These are phyloP conservation scores for Tigriopus californicus DNA, from an alignment of 2,888 invertebrate genomes.

Conservation along the genomic window DNA sequence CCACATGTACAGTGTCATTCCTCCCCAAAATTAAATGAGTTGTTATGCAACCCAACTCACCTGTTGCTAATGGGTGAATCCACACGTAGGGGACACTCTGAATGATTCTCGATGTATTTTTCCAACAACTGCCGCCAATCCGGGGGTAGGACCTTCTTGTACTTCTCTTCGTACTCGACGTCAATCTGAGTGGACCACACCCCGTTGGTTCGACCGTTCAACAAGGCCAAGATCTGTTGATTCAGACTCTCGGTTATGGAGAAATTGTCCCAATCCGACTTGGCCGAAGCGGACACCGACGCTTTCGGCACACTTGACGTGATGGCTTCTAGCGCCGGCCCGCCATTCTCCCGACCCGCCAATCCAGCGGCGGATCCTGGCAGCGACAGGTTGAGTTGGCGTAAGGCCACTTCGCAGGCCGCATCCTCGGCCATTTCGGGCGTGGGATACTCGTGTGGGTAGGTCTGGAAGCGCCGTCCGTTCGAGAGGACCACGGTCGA, in stretches of 20 bases:
- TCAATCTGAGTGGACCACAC: constrained; percentile 40
- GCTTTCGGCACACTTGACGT: background rate
- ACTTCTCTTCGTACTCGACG: constrained; percentile 37
- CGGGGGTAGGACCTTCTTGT: constrained; percentile 43
- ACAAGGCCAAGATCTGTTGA: background rate
- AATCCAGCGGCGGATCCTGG: no score
- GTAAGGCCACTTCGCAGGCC: background rate
- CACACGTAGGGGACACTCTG: no score
- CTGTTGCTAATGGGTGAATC: no score
- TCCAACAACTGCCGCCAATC: constrained; percentile 36
- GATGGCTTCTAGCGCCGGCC: background rate
- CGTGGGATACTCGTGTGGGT: background rate
- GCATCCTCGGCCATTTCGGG: constrained; percentile 8
- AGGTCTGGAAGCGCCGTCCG: constrained; percentile 3
- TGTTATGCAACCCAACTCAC: no score
- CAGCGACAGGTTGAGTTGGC: no score
- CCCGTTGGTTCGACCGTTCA: constrained; percentile 26
- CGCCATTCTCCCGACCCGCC: background rate
- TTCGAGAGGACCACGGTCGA: constrained; percentile 8
- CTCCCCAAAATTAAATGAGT: no score
- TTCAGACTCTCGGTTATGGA: background rate
- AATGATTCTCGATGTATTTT: no score
- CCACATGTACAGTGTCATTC: no score
- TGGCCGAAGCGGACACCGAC: background rate
- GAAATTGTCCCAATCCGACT: background rate